Conservation (phyloP, 92 coral and sea anemone genomes). For the Phenganax subtilis region DNA sequence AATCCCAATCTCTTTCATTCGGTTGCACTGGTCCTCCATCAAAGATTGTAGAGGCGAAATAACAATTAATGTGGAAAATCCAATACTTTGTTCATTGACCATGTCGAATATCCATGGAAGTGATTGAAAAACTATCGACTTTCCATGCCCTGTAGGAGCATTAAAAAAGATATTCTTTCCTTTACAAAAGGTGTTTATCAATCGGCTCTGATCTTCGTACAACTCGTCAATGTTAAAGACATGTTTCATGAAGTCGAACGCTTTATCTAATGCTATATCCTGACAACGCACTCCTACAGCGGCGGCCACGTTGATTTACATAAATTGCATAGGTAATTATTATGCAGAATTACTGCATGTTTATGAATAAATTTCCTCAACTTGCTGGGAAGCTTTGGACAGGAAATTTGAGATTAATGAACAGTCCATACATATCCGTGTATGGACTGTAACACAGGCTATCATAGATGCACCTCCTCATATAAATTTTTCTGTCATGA, state of each 20-base stretch:
- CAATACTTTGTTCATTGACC: not conserved
- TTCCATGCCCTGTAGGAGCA: not conserved
- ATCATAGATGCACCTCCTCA: too few relatives aligned
- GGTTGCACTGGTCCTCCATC: not conserved
- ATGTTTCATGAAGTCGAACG: not conserved
- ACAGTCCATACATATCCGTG: not conserved
- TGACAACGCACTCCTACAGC: not conserved
- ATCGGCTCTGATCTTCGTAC: not conserved
- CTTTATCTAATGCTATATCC: not conserved
- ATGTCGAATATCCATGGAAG: slow-evolving; percentile 2
- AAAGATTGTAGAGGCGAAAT: not conserved
- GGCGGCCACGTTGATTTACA: slow-evolving; percentile 3
- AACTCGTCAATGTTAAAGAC: not conserved
- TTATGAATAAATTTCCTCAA: not conserved
- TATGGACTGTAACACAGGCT: too few relatives aligned
- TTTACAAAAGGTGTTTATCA: not conserved
- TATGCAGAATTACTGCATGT: not conserved
- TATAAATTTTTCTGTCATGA: too few relatives aligned
- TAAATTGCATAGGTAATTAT: not conserved
- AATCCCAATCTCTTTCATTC: not conserved
- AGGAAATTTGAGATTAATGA: not conserved
- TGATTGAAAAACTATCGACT: not conserved
- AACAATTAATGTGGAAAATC: not conserved
- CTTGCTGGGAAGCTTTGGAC: not conserved
- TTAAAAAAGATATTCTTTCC: not conserved